Evolutionary conservation across 2,797 vertebrate species (phyloP).

Genomic region (Urophycis tenuis): DNA sequence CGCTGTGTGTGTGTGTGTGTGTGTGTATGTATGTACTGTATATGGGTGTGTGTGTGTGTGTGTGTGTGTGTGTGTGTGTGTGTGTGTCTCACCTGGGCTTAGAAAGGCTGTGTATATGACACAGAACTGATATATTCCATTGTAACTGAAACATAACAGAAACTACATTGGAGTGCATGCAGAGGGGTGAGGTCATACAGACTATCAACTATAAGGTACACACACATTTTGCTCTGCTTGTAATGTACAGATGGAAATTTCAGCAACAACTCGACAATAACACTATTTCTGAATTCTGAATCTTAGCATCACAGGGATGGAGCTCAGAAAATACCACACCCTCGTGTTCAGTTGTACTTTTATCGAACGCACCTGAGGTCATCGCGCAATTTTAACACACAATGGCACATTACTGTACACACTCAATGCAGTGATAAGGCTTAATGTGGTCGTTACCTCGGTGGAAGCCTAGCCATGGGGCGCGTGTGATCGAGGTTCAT

Average conservation of each 20-base stretch:
- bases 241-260: background rate
- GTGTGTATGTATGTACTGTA: background rate
- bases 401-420: background rate
- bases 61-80: background rate
- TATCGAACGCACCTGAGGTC: background rate
- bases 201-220: background rate
- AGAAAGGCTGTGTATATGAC: slow-evolving; percentile 31
- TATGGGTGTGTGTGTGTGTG: background rate
- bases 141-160: background rate
- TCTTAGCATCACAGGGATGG: background rate
- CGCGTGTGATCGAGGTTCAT: background rate
- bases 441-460: background rate
- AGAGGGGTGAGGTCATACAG: background rate
- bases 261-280: background rate
- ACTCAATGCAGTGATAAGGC: background rate
- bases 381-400: background rate
- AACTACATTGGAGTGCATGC: background rate
- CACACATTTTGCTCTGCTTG: background rate
- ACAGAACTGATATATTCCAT: background rate
- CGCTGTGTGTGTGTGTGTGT: background rate
- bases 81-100: slow-evolving; percentile 42
- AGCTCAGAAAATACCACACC: background rate
- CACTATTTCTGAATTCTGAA: background rate
- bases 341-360: background rate
- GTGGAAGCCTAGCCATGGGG: background rate